These are phyloP conservation scores for Siphlonurus alternatus DNA, from an alignment of 2,888 invertebrate species.

Conservation along the genomic window DNA sequence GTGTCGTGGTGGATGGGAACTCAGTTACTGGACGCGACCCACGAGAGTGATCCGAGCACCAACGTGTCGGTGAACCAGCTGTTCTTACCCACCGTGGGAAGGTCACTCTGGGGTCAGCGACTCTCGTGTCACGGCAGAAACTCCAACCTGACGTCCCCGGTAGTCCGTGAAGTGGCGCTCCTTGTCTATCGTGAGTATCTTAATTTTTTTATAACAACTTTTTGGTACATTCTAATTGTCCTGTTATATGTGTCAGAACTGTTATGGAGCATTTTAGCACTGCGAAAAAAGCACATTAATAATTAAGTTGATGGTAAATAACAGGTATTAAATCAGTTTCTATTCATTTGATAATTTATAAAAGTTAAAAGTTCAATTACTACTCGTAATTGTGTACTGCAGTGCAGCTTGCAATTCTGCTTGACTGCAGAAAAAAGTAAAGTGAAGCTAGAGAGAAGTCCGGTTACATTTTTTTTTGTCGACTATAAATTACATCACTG, in stretches of 20 bases:
- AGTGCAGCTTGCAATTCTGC: too few relatives aligned
- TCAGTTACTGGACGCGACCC: slow-evolving; percentile 51
- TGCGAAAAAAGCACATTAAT: too few relatives aligned
- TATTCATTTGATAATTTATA: too few relatives aligned
- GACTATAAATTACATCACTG: too few relatives aligned
- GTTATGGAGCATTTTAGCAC: too few relatives aligned
- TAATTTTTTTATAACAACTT: not conserved
- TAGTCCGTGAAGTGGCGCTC: slow-evolving; percentile 54
- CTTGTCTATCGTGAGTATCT: slow-evolving; percentile 44
- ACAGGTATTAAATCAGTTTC: too few relatives aligned
- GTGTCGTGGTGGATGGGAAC: slow-evolving; percentile 72
- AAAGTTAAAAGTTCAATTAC: too few relatives aligned
- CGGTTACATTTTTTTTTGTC: too few relatives aligned
- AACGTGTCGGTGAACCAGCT: slow-evolving; percentile 51
- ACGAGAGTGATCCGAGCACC: slow-evolving; percentile 35
- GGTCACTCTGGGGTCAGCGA: slow-evolving; percentile 52
- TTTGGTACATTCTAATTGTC: not conserved
- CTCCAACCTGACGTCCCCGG: slow-evolving; percentile 48
- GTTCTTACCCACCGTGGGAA: slow-evolving; percentile 49
- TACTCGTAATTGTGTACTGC: too few relatives aligned
- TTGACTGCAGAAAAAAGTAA: too few relatives aligned
- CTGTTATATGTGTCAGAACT: not conserved
- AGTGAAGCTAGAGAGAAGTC: too few relatives aligned
- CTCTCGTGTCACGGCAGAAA: slow-evolving; percentile 64
- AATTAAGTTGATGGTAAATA: too few relatives aligned